Evolutionary conservation across 1,140 invertebrate species (phyloP), one percentile per base, ranked within the genome.

Genomic region (Aricia agestis): DNA sequence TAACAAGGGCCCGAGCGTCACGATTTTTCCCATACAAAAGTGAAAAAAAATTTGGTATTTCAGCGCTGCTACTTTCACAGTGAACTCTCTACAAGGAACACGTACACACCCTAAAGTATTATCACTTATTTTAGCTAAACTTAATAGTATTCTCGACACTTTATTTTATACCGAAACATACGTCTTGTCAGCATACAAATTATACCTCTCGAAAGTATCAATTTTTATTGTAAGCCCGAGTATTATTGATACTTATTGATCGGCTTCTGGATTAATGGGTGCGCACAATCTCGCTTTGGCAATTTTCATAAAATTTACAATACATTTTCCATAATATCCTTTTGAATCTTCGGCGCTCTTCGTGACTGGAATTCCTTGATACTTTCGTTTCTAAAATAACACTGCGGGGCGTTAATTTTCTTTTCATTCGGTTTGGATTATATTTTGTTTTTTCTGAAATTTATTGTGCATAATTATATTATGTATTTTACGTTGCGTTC

Each of bases 241-340:
- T 4, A 52, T 52, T 52, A 52, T 52, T 52, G 45, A 52, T 52
- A 52, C 45, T 52, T 52, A 9, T 52, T 11, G 41, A 42, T 52
- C 13, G 11, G 45, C 45, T 52, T 15, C 11, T 52, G 45, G 45
- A 52, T 52, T 52, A 52, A 52, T 15, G 45, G 45, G 1, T 0
- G 3, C 0, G 6, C 6, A 15, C 45, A 52, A 52, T 52, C 45
- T 52, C 45, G 45, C 45, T 52, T 52, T 52, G 10, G 45, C 45
- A 52, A 52, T 52, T 52, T 52, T 52, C 45, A 52, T 52, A 15
- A 52, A 52, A 52, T 52, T 52, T 52, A 52, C 45, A 52, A 52
- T 52, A 52, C 45, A 52, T 52, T 52, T 52, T 52, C 45, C 45
- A 52, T 52, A 42, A 42, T 52, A 52, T 52, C 45, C 45, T 52